phyloP scores from a whole-genome alignment of 2,797 vertebrate species.

The Amphiprion clarkii region DNA sequence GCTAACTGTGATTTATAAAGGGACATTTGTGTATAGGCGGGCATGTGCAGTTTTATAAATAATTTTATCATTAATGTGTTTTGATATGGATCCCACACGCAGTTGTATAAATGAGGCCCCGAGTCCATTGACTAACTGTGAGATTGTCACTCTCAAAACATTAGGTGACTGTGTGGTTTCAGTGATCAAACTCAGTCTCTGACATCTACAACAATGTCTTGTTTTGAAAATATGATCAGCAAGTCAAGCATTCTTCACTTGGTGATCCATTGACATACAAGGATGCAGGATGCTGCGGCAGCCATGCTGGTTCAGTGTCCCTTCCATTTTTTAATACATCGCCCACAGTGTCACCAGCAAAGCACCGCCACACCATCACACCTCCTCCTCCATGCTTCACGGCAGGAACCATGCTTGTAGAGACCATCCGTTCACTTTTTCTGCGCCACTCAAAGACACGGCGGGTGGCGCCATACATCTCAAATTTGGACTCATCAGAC shows the following conservation, averaged over 20 bases:
- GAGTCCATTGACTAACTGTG: constrained; percentile 5
- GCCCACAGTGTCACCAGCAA: too few relatives aligned
- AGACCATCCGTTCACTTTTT: too few relatives aligned
- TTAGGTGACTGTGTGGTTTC: neutral
- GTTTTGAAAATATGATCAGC: neutral
- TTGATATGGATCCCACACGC: neutral
- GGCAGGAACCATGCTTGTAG: too few relatives aligned
- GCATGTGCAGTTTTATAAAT: neutral
- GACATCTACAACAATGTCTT: neutral
- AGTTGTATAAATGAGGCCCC: neutral
- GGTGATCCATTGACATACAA: neutral
- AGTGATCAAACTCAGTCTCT: constrained; percentile 2
- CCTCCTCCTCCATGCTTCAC: too few relatives aligned
- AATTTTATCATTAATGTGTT: neutral
- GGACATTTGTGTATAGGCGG: neutral
- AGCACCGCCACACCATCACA: too few relatives aligned
- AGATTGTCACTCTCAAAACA: neutral
- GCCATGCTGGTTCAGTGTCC: too few relatives aligned
- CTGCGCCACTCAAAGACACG: too few relatives aligned
- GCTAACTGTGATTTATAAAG: neutral
- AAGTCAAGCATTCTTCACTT: neutral
- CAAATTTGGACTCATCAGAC: too few relatives aligned
- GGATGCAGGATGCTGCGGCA: too few relatives aligned
- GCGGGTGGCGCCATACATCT: too few relatives aligned
- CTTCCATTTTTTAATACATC: too few relatives aligned